A percentile compares a stretch with the other conserved stretches of the same genome.
These are phyloP conservation scores for Xanthia icteritia DNA, from an alignment of 2,888 invertebrate species.

Conservation along the genomic window DNA sequence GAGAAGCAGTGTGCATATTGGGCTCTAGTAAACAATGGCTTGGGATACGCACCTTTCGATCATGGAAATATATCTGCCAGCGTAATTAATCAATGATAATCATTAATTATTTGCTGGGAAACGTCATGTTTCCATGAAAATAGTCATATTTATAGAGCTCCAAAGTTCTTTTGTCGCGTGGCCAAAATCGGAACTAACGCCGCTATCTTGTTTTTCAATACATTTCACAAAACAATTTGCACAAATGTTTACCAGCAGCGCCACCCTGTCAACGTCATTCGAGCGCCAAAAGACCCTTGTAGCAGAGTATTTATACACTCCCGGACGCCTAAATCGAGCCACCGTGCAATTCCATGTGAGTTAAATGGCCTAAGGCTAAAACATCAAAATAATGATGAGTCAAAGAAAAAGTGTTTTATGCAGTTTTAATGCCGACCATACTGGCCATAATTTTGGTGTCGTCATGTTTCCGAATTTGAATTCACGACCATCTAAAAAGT, in stretches of 20 bases:
- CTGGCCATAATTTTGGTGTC: no score
- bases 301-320: not conserved
- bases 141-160: not conserved
- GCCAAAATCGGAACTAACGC: not conserved
- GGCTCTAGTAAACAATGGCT: conserved; percentile 43
- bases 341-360: no score
- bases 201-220: not conserved
- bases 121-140: conserved; percentile 3
- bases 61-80: not conserved
- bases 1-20: conserved; percentile 75
- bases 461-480: no score
- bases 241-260: not conserved
- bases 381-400: no score
- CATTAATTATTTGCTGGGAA: not conserved
- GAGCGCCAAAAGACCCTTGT: not conserved
- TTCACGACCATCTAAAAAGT: no score
- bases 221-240: not conserved
- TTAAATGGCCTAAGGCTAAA: no score
- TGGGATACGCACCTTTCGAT: not conserved
- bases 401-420: no score
- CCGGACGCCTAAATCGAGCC: no score
- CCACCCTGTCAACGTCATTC: not conserved
- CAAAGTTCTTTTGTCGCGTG: not conserved
- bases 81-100: not conserved
- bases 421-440: no score